Evolutionary conservation across 2,888 invertebrate species (phyloP), one percentile per base, ranked within the genome.

Genomic region (Andricus quercusramuli): DNA sequence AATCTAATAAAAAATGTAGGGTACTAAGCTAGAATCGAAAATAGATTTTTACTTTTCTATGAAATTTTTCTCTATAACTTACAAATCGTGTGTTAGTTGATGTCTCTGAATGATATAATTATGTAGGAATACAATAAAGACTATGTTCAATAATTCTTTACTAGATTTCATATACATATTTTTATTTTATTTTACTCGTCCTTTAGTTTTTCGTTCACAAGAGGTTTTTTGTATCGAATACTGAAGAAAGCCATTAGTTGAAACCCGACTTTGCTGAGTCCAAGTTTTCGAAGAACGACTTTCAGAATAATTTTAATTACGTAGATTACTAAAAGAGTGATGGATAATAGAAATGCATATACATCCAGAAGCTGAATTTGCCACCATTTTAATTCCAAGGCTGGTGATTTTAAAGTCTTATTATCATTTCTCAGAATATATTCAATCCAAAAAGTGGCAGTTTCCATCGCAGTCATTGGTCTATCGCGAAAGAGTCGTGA

Each of bases 361-460:
- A 89, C 85, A 62, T 88, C 89, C 1, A 88, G 76, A 29, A 85
- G 82, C 5, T 79, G 82, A 9, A 84, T 56, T 81, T 89, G 86
- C 89, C 89, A 89, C 88, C 88, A 88, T 3, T 78, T 29, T 41
- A 88, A 78, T 47, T 86, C 83, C 1, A 79, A 79, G 8, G 84
- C 83, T 17, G 86, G 87, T 9, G 88, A 87, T 84, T 76, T 83
- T 13, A 89, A 41, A 3, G 79, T 64, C 17, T 84, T 70, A 9
- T 62, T n/a, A 6, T 85, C 86, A 78, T 88, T 84, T 78, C 86
- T 83, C 20, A 87, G 66, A 15, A 85, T 83, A 78, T 87, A 89
- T 76, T 89, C 88, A 22, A 87, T 81, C 89, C 89, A 89, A 82
- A 82, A 89, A 77, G 83, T 81, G 1, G 87, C 86, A 0, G 85